phyloP scores from a whole-genome alignment of 2,797 vertebrate species.

The Pyrocephalus nanus region DNA sequence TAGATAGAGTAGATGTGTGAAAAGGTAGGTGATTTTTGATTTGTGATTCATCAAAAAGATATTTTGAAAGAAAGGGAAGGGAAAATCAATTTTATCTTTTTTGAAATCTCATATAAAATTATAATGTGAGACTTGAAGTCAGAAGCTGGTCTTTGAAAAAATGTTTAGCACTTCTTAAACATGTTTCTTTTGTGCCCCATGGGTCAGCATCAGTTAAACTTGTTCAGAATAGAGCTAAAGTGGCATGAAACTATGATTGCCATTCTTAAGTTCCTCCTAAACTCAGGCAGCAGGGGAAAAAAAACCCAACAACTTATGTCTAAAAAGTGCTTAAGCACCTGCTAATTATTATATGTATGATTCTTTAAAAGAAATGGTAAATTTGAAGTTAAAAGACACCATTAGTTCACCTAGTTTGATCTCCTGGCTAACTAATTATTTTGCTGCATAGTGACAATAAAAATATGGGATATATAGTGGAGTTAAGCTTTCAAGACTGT shows the following conservation, averaged over 20 bases:
- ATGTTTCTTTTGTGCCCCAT: background rate
- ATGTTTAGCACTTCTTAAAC: background rate
- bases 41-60: background rate
- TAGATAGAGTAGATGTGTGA: background rate
- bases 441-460: background rate
- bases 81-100: background rate
- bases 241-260: background rate
- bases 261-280: background rate
- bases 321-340: background rate
- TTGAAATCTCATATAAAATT: background rate
- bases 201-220: background rate
- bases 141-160: background rate
- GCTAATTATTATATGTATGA: background rate
- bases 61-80: background rate
- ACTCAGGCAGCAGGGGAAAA: background rate
- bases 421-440: background rate
- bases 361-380: background rate
- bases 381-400: background rate
- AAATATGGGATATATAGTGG: background rate
- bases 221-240: background rate
- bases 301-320: background rate
- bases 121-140: background rate
- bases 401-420: background rate
- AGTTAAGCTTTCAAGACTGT: background rate
- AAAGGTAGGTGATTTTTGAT: background rate